Evolutionary conservation across 1,140 invertebrate genomes (phyloP), one percentile per base, ranked within the genome.

Genomic region (Drosophila baimaii): DNA sequence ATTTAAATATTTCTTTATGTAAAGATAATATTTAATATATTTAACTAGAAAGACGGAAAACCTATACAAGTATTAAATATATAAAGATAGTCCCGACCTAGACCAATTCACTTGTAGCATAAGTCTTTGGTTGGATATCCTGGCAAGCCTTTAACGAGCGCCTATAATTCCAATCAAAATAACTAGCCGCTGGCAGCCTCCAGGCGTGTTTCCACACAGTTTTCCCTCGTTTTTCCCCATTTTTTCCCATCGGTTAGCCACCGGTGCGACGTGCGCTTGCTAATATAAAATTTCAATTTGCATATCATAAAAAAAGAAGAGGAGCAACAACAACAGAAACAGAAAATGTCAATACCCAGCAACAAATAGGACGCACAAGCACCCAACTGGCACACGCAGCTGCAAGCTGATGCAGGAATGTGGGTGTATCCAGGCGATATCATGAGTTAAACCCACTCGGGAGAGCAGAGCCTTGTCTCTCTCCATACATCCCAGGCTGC

Each of bases 211-310:
- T 12, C 9, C 25, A 8, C 15, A 19, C 27, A 74, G 37, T 17
- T 56, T 65, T 57, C 19, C 19, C n/a, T 12, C 37, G 37, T 17
- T 56, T 65, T 57, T 23, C 19, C n/a, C 15, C 37, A 13, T 23
- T 39, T 74, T 75, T 77, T 77, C 63, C 72, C 54, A 51, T 41
- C 73, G 62, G 54, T 66, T 71, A 63, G 54, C 46, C 57, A 68
- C 44, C 59, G 61, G 59, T 33, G 44, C 49, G 46, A 62, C 55
- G 56, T 68, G 71, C 62, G 73, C 73, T 64, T 88, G 76, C 84
- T 89, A 83, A 89, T 89, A 84, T 84, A 90, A 84, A 89, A 76
- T 90, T 89, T 89, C 84, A 90, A 89, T 89, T 89, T 89, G 80
- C 85, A 89, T 89, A 81, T 81, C 80, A 84, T 89, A 81, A 81